Percentiles rank a stretch among this genome's conserved stretches.
Evolutionary conservation across 2,113 vertebrate species (phyloP).

Genomic region (Nasalis larvatus): DNA sequence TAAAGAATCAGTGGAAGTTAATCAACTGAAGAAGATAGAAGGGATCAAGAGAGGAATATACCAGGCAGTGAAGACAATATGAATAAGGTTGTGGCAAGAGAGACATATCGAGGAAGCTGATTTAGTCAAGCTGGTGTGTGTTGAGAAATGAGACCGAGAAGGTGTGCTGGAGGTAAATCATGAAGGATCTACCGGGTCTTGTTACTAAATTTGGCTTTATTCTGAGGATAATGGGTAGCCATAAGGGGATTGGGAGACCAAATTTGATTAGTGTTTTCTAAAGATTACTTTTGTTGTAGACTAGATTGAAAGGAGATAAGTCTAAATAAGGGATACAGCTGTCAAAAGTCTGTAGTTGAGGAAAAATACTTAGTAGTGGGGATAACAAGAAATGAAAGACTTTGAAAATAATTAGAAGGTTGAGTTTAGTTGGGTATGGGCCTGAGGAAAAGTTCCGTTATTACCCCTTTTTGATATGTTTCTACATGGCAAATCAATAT

Average conservation of each 20-base stretch:
- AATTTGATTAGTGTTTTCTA: slow-evolving; percentile 6
- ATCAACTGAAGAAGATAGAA: background rate
- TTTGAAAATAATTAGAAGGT: background rate
- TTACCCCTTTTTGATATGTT: background rate
- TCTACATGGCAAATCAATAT: background rate
- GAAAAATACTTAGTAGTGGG: background rate
- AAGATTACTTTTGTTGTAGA: slow-evolving; percentile 1
- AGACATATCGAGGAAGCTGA: background rate
- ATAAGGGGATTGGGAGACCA: background rate
- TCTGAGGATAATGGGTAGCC: background rate
- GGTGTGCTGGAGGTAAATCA: background rate
- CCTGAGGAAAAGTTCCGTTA: background rate
- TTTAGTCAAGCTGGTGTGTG: background rate
- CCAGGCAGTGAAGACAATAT: background rate
- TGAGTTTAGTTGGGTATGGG: background rate
- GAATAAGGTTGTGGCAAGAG: background rate
- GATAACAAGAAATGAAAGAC: background rate
- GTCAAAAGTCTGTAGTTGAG: background rate
- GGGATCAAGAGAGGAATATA: background rate
- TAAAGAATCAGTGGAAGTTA: background rate
- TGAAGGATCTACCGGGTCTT: background rate
- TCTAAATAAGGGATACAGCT: background rate
- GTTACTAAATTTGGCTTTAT: slow-evolving; percentile 9
- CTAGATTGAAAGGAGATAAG: background rate
- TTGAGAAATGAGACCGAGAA: background rate